Evolutionary conservation across 1,140 invertebrate species (phyloP).

Genomic region (Trachymyrmex cornetzi): DNA sequence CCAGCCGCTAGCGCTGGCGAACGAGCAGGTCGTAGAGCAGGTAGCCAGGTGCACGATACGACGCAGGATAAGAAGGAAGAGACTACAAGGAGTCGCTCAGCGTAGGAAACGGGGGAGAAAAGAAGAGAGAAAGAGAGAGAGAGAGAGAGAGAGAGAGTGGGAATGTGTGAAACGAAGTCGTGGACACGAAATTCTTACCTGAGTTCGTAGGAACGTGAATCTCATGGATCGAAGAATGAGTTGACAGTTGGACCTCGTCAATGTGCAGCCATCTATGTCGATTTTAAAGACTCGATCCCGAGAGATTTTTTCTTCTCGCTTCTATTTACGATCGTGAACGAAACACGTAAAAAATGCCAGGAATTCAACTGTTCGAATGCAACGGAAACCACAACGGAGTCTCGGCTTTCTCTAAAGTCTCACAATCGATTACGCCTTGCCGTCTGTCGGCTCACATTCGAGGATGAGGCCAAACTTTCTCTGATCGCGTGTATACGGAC

Average conservation of each 20-base stretch:
- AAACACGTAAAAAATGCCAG: background rate
- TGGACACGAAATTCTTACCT: conserved; percentile 59
- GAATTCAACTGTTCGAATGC: conserved; percentile 4
- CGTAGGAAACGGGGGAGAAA: background rate
- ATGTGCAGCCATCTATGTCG: background rate
- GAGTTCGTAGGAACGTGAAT: conserved; percentile 37
- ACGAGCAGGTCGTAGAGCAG: conserved; percentile 71
- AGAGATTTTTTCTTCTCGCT: background rate
- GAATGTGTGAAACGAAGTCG: conserved; percentile 62
- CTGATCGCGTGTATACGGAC: background rate
- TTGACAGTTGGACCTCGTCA: conserved; percentile 24
- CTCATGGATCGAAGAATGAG: background rate
- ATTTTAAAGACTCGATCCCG: background rate
- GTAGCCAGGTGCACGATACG: conserved; percentile 81
- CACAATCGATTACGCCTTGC: conserved; percentile 25
- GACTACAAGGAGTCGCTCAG: conserved; percentile 25
- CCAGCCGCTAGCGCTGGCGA: conserved; percentile 63
- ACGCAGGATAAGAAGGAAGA: conserved; percentile 67
- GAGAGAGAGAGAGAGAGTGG: conserved; percentile 45
- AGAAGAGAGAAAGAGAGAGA: conserved; percentile 17
- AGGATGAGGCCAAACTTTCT: conserved; percentile 46
- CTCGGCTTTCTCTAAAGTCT: conserved; percentile 38
- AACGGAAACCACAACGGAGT: background rate
- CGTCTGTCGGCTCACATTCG: background rate
- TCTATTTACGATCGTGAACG: background rate